Evolutionary conservation across 2,888 invertebrate genomes (phyloP).

Genomic region (Thumatha senex): DNA sequence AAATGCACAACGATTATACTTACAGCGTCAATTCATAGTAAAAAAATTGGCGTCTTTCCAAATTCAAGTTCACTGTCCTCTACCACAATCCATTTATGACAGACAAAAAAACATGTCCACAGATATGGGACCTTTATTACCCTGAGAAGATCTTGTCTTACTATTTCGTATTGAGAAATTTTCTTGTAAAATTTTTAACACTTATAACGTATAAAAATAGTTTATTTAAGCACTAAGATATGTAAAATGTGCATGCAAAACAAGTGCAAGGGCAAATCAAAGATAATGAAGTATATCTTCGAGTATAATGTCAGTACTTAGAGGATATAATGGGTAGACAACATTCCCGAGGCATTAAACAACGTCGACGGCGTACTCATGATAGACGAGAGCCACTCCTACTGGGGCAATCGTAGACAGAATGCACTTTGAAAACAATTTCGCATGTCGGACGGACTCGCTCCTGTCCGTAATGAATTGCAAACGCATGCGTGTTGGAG

Average conservation of each 20-base stretch:
- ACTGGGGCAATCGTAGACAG: slow-evolving; percentile 55
- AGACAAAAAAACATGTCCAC: slow-evolving; percentile 41
- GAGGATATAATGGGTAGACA: slow-evolving; percentile 37
- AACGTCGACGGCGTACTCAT: slow-evolving; percentile 61
- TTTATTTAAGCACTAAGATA: slow-evolving; percentile 36
- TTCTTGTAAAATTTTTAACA: slow-evolving; percentile 33
- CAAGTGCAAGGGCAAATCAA: slow-evolving; percentile 11
- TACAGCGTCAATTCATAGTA: slow-evolving; percentile 38
- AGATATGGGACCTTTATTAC: slow-evolving; percentile 54
- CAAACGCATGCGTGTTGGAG: slow-evolving; percentile 59
- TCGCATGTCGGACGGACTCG: slow-evolving; percentile 60
- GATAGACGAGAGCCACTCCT: slow-evolving; percentile 58
- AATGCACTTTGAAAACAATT: slow-evolving; percentile 74
- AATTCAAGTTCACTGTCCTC: slow-evolving; percentile 51
- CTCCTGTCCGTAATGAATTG: slow-evolving; percentile 65
- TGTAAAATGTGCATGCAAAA: not conserved
- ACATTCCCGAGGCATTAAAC: slow-evolving; percentile 47
- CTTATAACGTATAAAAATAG: slow-evolving; percentile 33
- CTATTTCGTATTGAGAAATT: slow-evolving; percentile 45
- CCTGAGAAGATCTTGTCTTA: slow-evolving; percentile 34
- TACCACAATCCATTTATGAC: slow-evolving; percentile 33
- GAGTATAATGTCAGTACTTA: slow-evolving; percentile 37
- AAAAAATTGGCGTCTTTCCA: slow-evolving; percentile 38
- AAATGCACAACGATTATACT: slow-evolving; percentile 20
- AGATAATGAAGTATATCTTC: slow-evolving; percentile 40